phyloP scores from a whole-genome alignment of 2,797 vertebrate species.

The Alectoris magna region DNA sequence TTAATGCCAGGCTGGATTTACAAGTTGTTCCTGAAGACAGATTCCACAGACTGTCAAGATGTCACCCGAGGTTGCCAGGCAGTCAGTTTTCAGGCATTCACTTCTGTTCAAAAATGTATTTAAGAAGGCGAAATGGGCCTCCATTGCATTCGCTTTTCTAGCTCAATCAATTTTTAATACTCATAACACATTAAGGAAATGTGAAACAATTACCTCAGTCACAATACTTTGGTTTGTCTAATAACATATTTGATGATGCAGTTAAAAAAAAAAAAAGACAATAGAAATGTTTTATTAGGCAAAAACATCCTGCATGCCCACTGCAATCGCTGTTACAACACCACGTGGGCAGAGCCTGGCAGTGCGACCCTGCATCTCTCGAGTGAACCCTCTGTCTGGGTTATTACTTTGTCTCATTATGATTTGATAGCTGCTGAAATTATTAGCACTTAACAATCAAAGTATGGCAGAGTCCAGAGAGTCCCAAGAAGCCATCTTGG shows the following conservation, averaged over 20 bases:
- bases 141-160: neutral
- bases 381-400: neutral
- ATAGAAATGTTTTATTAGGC: neutral
- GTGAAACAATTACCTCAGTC: slow-evolving; percentile 52
- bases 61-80: neutral
- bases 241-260: neutral
- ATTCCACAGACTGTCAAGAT: neutral
- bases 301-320: neutral
- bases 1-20: neutral
- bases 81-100: neutral
- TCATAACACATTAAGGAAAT: neutral
- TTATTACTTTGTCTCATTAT: neutral
- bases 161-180: slow-evolving; percentile 12
- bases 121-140: neutral
- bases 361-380: accelerated
- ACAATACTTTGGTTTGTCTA: neutral
- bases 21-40: neutral
- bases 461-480: neutral
- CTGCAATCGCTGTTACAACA: neutral
- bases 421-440: neutral
- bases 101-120: neutral
- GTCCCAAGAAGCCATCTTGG: neutral
- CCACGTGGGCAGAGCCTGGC: neutral
- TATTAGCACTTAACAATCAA: neutral
- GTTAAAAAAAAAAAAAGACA: neutral